These are phyloP conservation scores for Oscheius myriophilus DNA, from an alignment of 2,888 invertebrate genomes.

Conservation along the genomic window DNA sequence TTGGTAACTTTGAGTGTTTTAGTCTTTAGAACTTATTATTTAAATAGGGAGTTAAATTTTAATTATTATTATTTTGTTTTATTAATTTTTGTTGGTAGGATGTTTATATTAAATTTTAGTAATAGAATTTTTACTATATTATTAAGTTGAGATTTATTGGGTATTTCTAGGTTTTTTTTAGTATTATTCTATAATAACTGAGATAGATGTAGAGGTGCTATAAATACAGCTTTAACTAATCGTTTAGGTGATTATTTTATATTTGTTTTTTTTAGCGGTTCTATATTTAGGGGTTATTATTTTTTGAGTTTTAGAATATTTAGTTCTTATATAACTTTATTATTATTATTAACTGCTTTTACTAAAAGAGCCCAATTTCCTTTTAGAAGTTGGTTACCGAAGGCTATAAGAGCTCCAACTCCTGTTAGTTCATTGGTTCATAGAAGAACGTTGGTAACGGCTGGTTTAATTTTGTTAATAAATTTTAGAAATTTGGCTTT, in stretches of 20 bases:
- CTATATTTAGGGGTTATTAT: conserved; percentile 74
- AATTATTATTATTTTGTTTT: conserved; percentile 59
- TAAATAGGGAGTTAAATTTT: conserved; percentile 54
- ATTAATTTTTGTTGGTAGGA: conserved; percentile 53
- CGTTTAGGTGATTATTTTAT: conserved; percentile 81
- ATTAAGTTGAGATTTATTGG: conserved; percentile 53
- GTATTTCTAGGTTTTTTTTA: conserved; percentile 55
- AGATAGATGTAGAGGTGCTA: conserved; percentile 69
- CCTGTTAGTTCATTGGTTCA: conserved; percentile 83
- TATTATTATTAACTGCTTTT: conserved; percentile 76
- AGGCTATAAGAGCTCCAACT: conserved; percentile 82
- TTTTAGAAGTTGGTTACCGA: conserved; percentile 82
- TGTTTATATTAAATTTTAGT: conserved; percentile 56
- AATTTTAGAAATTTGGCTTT: no score
- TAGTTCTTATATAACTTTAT: conserved; percentile 68
- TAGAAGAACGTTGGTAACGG: conserved; percentile 83
- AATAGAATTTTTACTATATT: conserved; percentile 56
- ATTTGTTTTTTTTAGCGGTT: conserved; percentile 73
- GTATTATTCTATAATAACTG: conserved; percentile 60
- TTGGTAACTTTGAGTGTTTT: conserved; percentile 54
- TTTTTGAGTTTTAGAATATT: conserved; percentile 68
- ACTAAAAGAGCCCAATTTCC: conserved; percentile 85
- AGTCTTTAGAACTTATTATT: conserved; percentile 56
- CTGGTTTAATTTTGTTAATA: conserved; percentile 75
- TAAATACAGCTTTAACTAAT: conserved; percentile 81